Base-by-base conservation (phyloP, 2,888 invertebrate genomes). In the Hedya salicella region DNA sequence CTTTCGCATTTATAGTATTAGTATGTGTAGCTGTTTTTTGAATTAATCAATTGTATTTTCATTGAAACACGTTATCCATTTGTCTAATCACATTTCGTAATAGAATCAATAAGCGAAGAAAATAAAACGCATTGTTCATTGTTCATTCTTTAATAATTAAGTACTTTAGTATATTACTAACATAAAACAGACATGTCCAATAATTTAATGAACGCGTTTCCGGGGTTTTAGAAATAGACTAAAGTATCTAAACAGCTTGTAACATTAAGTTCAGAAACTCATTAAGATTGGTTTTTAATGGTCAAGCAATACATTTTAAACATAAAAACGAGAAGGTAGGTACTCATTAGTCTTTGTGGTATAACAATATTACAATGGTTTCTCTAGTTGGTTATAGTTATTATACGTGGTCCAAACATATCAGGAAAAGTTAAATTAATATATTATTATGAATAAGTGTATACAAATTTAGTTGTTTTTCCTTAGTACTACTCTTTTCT, bases 61-160 rank as follows among this genome's bases (percentile, higher is more conserved):
- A n/a, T n/a, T n/a, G n/a, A n/a, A n/a, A n/a, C n/a, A n/a, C n/a
- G n/a, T n/a, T n/a, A n/a, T n/a, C n/a, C n/a, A n/a, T n/a, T n/a
- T n/a, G n/a, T n/a, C n/a, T n/a, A n/a, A n/a, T n/a, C n/a, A n/a
- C n/a, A n/a, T n/a, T n/a, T n/a, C n/a, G n/a, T n/a, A n/a, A n/a
- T n/a, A n/a, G n/a, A n/a, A n/a, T n/a, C n/a, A n/a, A n/a, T n/a
- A n/a, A n/a, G n/a, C n/a, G n/a, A n/a, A n/a, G n/a, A n/a, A n/a
- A n/a, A n/a, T n/a, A n/a, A n/a, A n/a, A n/a, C n/a, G n/a, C n/a
- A n/a, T n/a, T n/a, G n/a, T n/a, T n/a, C n/a, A n/a, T n/a, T n/a
- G 9, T 57, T 2, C 8, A 4, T 32, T 32, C 9, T 46, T 57
- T 57, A 57, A 46, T 17, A 57, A 25, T 57, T 57, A 57, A 44